Conservation (phyloP, 1,140 invertebrate genomes). For the Polyergus mexicanus region DNA sequence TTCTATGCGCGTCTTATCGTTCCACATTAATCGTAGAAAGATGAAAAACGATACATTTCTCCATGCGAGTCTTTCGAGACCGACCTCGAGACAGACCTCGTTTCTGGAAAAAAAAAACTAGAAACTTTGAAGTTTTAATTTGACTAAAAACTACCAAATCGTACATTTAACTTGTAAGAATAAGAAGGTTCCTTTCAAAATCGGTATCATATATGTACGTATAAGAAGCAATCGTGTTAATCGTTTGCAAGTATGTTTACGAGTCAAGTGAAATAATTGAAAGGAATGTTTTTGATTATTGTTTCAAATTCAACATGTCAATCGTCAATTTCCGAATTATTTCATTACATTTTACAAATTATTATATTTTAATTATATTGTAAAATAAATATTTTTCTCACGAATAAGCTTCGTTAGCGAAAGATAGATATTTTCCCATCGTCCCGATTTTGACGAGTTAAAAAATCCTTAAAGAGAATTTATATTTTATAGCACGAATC, state of each 20-base stretch:
- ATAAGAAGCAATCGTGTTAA: not conserved
- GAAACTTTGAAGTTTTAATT: conserved; percentile 1
- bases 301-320: not conserved
- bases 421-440: not conserved
- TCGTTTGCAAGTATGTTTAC: not conserved
- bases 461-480: not conserved
- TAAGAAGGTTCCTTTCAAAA: not conserved
- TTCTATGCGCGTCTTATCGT: conserved; percentile 37
- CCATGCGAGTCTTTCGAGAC: conserved; percentile 22
- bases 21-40: conserved; percentile 28
- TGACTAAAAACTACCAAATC: not conserved
- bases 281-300: not conserved
- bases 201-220: not conserved
- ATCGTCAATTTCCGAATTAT: not conserved
- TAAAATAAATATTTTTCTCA: not conserved
- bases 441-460: not conserved
- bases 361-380: not conserved
- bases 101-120: conserved; percentile 26
- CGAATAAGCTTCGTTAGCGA: not conserved
- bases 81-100: not conserved
- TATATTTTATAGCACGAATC: not conserved
- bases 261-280: not conserved
- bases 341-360: not conserved
- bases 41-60: conserved; percentile 40
- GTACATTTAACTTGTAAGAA: not conserved